These are phyloP conservation scores for Agonum fuliginosum DNA, from an alignment of 2,888 invertebrate species.

Conservation along the genomic window DNA sequence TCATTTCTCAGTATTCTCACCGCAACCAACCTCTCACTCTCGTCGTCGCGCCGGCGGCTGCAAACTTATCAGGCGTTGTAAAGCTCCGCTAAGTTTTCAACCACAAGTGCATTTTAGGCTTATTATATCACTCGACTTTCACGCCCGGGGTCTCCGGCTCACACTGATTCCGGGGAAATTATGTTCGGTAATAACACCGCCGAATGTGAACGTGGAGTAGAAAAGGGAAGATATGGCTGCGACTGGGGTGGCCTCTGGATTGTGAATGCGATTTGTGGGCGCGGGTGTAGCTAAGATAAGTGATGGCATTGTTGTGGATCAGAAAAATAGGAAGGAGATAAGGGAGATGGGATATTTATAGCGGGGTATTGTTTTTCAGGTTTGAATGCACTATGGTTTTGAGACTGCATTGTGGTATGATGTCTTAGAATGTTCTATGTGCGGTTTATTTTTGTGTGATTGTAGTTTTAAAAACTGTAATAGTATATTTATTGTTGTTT, in stretches of 20 bases:
- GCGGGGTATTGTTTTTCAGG: no score
- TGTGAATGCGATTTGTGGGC: neutral
- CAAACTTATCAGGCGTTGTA: constrained; percentile 2
- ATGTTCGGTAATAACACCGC: neutral
- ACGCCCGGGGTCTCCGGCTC: neutral
- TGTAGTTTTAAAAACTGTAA: no score
- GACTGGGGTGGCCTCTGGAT: neutral
- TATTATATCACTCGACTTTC: constrained; percentile 1
- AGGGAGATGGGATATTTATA: no score
- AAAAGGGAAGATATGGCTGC: neutral
- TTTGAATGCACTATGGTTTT: no score
- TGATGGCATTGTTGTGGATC: no score
- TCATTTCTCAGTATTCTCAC: neutral
- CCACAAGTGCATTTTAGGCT: constrained; percentile 7
- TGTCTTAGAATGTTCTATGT: no score
- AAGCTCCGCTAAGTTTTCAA: constrained; percentile 8
- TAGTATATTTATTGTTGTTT: no score
- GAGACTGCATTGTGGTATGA: no score
- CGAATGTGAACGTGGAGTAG: neutral
- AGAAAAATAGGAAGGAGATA: no score
- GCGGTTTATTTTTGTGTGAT: no score
- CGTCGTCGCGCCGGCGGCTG: neutral
- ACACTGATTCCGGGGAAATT: neutral
- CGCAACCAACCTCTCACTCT: neutral
- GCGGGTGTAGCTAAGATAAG: no score